phyloP scores from a whole-genome alignment of 2,797 vertebrate species.

The Neoniphon sammara region DNA sequence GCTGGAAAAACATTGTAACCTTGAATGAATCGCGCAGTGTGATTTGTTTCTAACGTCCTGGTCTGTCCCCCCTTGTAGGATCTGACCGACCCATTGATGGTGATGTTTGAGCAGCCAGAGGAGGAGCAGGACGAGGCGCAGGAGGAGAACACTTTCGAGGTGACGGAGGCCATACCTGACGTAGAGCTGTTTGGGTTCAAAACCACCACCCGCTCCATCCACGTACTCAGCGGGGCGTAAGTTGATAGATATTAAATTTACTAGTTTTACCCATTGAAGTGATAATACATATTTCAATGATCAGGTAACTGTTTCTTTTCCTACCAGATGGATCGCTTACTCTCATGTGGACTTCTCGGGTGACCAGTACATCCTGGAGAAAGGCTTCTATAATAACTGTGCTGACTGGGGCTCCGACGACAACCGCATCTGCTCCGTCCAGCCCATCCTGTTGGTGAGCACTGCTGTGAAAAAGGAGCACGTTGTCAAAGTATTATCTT shows the following conservation, averaged over 20 bases:
- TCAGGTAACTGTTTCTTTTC: background rate
- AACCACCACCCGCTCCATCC: conserved; percentile 86
- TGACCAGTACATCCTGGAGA: conserved; percentile 93
- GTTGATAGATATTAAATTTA: conserved; percentile 39
- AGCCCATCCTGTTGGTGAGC: conserved; percentile 91
- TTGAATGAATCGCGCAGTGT: background rate
- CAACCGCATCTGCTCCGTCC: conserved; percentile 86
- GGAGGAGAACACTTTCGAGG: conserved; percentile 86
- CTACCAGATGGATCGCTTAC: conserved; percentile 91
- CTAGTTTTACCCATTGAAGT: rapidly evolving
- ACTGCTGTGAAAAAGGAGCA: background rate
- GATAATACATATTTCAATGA: background rate
- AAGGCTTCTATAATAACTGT: conserved; percentile 91
- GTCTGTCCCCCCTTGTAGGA: conserved; percentile 80
- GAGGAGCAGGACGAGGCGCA: conserved; percentile 81
- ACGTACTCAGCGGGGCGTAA: conserved; percentile 92
- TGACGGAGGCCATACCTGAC: conserved; percentile 88
- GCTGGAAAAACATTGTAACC: background rate
- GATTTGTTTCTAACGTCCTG: background rate
- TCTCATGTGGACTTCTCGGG: conserved; percentile 93
- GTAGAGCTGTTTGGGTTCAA: conserved; percentile 85
- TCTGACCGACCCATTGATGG: conserved; percentile 85
- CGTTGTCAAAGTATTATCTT: too few species aligned
- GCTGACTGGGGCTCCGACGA: conserved; percentile 91
- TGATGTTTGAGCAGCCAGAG: conserved; percentile 86